phyloP scores from a whole-genome alignment of 2,113 vertebrate species.

The Microcebus lehilahytsara region DNA sequence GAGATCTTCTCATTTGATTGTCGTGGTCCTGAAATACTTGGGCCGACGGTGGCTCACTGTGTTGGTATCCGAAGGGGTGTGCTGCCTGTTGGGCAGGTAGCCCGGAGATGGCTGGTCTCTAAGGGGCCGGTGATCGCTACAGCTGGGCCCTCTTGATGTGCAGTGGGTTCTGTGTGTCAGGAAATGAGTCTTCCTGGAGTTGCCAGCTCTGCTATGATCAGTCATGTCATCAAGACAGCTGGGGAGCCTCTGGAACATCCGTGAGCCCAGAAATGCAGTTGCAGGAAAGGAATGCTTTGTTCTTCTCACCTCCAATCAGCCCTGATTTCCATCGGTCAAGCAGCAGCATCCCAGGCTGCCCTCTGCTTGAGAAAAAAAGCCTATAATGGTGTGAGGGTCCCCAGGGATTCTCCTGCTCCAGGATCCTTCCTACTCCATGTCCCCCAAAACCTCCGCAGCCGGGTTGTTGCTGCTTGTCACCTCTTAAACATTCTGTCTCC shows the following conservation, averaged over 20 bases:
- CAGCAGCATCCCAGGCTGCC: not conserved
- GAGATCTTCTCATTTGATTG: not conserved
- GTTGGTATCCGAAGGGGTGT: not conserved
- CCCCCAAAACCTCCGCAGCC: not conserved
- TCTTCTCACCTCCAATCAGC: not conserved
- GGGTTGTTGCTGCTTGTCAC: not conserved
- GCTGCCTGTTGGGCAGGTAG: not conserved
- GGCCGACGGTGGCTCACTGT: not conserved
- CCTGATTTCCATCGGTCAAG: not conserved
- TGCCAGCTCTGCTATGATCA: not conserved
- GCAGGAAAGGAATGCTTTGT: not conserved
- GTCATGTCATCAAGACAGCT: not conserved
- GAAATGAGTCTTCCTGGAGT: not conserved
- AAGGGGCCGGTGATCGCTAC: not conserved
- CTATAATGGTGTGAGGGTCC: not conserved
- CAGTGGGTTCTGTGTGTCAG: not conserved
- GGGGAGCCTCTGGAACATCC: not conserved
- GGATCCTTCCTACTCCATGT: not conserved
- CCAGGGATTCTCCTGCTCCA: not conserved
- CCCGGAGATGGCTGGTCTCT: not conserved
- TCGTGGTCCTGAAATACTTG: not conserved
- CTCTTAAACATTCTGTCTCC: not conserved
- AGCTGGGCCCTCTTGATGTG: not conserved
- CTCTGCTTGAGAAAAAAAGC: not conserved
- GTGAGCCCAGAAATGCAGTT: not conserved